Evolutionary conservation across 92 coral and sea anemone genomes (phyloP), one percentile per base, ranked within the genome.

Genomic region (Palythoa grandiflora): DNA sequence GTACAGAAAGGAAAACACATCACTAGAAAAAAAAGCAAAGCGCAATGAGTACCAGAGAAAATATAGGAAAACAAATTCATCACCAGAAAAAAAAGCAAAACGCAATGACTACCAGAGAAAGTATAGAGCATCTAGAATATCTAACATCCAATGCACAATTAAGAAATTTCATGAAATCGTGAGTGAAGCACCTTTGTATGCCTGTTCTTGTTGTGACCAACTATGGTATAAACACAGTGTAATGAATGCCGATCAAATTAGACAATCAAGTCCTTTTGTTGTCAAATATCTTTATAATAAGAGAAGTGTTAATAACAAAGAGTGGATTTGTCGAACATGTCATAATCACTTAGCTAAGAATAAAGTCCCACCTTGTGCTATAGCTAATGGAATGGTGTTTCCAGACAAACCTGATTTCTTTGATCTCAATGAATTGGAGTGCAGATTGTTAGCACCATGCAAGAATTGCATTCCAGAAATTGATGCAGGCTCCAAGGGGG

Each of bases 191-290:
- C 92, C 94, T 54, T 55, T 86, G 47, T 89, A 90, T 83, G 44
- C 57, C 28, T 90, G 95, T 80, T 85, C 61, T 60, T 92, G 90
- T 84, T 92, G 93, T 87, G 95, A 92, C 83, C 91, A 90, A 81
- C 65, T 92, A 57, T 92, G 94, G 92, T 92, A 92, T 76, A 90
- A 81, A 72, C 94, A 92, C 51, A 92, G 92, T 52, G 13, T 52
- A 52, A 52, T 52, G 57, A 52, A 52, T 52, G 2, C 57, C 57
- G 13, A 52, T 52, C 57, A 52, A 52, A 52, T 52, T 52, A 52
- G 57, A 52, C 57, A 52, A 52, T 52, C 57, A 52, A 52, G 57
- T 52, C 57, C 57, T 52, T 52, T 52, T 52, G 57, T 52, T 52
- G 57, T 52, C 57, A 52, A 52, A 52, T 28, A 52, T 52, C 57